phyloP scores from a whole-genome alignment of 2,113 vertebrate genomes.

The Limanda limanda region DNA sequence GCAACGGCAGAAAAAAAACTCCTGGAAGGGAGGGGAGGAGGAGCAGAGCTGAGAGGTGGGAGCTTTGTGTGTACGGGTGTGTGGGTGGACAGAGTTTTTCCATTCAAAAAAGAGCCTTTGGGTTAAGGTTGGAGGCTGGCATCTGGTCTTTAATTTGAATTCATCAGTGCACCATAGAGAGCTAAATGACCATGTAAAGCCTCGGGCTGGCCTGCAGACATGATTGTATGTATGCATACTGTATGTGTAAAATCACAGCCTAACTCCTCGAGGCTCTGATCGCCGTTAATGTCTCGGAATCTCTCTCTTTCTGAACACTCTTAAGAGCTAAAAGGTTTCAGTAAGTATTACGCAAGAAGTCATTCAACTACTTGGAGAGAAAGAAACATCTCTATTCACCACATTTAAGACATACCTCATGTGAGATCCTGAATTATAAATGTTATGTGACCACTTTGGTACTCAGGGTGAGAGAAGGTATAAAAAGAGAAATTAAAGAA shows the following conservation, averaged over 20 bases:
- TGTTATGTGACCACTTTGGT: background rate
- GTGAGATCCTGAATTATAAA: constrained; percentile 8
- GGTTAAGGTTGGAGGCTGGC: constrained; percentile 23
- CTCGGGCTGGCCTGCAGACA: constrained; percentile 40
- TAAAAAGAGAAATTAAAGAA: background rate
- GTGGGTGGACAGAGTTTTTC: constrained; percentile 14
- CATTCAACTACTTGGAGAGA: constrained; percentile 13
- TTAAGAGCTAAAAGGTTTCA: constrained; percentile 17
- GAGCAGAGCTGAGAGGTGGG: constrained; percentile 1
- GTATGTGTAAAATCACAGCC: constrained; percentile 2
- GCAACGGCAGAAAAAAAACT: constrained; percentile 51
- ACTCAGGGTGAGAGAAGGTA: constrained; percentile 5
- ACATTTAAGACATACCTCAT: constrained; percentile 20
- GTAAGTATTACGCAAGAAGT: constrained; percentile 16
- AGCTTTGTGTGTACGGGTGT: constrained; percentile 18
- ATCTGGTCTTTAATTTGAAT: constrained; percentile 41
- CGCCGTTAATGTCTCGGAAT: constrained; percentile 19
- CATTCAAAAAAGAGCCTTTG: constrained; percentile 21
- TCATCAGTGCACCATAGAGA: background rate
- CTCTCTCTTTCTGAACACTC: background rate
- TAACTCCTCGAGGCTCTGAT: constrained; percentile 22
- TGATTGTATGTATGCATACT: constrained; percentile 28
- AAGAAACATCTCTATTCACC: constrained; percentile 14
- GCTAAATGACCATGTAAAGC: constrained; percentile 33
- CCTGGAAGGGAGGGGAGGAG: constrained; percentile 10